Evolutionary conservation across 2,888 invertebrate genomes (phyloP), one percentile per base, ranked within the genome.

Genomic region (Thyatira batis): DNA sequence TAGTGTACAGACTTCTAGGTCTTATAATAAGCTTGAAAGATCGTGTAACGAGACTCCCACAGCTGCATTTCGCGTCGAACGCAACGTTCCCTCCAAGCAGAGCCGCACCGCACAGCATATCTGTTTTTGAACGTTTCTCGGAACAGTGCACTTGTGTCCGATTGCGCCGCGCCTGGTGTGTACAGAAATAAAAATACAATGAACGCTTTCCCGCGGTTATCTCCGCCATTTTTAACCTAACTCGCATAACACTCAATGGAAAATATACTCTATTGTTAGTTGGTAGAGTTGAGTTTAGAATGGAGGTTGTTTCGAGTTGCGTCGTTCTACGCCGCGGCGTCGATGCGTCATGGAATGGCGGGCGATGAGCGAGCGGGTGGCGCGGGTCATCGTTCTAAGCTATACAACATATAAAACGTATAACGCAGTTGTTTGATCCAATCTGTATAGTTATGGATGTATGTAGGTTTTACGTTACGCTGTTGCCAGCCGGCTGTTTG

Each of bases 311-410:
- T 51, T 58, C 54, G 58, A 57, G 64, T 73, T 84, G 73, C 67
- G 80, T 64, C 77, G 75, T 84, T 84, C 69, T 57, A 60, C 53
- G 55, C 52, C 57, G 66, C 51, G 57, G 65, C 60, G 58, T 63
- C 67, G 80, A 85, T 85, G 85, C 88, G 87, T 86, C 87, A 87
- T 78, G 77, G 78, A 80, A 81, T 78, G 82, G 81, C 76, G 79
- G 77, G 58, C 65, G 68, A 65, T 51, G 57, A 52, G 65, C 69
- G 70, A 68, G 62, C 64, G 74, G 70, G 76, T 62, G 78, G 81
- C 71, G 71, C 89, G 77, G 89, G 89, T 89, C 89, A 89, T 89
- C 89, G 89, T 82, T 85, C 89, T 83, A 76, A 73, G 78, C 78
- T 58, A 64, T 69, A 61, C 76, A 63, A 74, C 67, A 67, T 64